Conservation (phyloP, 2,113 vertebrate genomes). For the Chlamydotis undulata region DNA sequence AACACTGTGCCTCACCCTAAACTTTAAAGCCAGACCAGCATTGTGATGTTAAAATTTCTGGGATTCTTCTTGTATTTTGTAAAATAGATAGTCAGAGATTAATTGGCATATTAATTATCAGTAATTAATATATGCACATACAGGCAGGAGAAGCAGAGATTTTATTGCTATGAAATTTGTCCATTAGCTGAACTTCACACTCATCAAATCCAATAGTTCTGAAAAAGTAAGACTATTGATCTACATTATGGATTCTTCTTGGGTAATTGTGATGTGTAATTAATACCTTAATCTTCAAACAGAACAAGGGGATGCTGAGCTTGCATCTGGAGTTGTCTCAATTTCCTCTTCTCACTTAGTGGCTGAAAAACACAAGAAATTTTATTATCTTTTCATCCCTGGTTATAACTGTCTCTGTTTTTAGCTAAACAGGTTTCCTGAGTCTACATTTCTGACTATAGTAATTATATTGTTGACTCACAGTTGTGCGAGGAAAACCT, state of each 20-base stretch:
- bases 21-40: neutral
- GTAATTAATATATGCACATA: neutral
- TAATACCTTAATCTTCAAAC: neutral
- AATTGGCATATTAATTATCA: neutral
- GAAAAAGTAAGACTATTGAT: conserved; percentile 18
- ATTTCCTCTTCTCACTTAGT: neutral
- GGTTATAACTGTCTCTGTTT: neutral
- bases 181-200: conserved; percentile 2
- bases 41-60: neutral
- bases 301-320: neutral
- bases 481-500: neutral
- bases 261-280: neutral
- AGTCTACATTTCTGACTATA: neutral
- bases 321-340: neutral
- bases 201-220: neutral
- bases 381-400: neutral
- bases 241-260: neutral
- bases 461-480: neutral
- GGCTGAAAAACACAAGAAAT: neutral
- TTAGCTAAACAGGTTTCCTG: neutral
- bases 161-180: conserved; percentile 9
- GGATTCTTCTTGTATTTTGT: accelerated
- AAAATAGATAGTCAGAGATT: neutral
- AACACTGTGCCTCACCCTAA: neutral
- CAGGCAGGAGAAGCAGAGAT: neutral